Percentiles rank a stretch among this genome's conserved stretches.
Evolutionary conservation across 2,113 vertebrate species (phyloP).

Genomic region (Lampris incognitus): DNA sequence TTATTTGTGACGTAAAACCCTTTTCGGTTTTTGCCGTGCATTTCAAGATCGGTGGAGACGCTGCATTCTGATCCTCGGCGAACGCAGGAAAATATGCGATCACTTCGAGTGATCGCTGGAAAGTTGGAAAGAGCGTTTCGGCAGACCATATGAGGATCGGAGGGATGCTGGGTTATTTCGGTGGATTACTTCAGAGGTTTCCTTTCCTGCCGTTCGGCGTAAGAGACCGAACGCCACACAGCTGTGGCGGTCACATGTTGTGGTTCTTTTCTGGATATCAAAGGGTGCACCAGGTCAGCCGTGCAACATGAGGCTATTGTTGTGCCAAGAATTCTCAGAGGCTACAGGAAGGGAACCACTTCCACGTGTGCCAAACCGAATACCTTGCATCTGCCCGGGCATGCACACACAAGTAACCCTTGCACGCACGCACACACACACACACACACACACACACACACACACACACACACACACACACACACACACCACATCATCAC

Average conservation of each 20-base stretch:
- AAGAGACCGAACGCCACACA: background rate
- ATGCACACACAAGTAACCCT: background rate
- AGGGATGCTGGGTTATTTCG: slow-evolving; percentile 22
- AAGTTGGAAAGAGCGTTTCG: background rate
- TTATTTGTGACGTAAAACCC: background rate
- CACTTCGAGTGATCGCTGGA: background rate
- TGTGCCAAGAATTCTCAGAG: slow-evolving; percentile 19
- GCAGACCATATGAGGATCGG: background rate
- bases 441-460: slow-evolving; percentile 19
- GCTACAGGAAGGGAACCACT: slow-evolving; percentile 17
- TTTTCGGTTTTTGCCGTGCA: background rate
- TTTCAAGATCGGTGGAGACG: background rate
- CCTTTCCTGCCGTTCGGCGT: slow-evolving; percentile 1
- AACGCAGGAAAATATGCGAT: too few relatives aligned
- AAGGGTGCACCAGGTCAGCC: slow-evolving; percentile 34
- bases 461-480: slow-evolving; percentile 10
- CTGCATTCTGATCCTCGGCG: too few relatives aligned
- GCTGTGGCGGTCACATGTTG: slow-evolving; percentile 30
- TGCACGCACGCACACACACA: background rate
- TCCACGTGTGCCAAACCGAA: slow-evolving; percentile 37
- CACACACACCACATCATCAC: slow-evolving; percentile 4
- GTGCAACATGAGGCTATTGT: slow-evolving; percentile 23
- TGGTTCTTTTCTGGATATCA: slow-evolving; percentile 27
- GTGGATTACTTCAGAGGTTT: slow-evolving; percentile 34
- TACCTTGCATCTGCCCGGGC: background rate